Conservation (phyloP, 2,113 vertebrate species). For the Vidua chalybeata region DNA sequence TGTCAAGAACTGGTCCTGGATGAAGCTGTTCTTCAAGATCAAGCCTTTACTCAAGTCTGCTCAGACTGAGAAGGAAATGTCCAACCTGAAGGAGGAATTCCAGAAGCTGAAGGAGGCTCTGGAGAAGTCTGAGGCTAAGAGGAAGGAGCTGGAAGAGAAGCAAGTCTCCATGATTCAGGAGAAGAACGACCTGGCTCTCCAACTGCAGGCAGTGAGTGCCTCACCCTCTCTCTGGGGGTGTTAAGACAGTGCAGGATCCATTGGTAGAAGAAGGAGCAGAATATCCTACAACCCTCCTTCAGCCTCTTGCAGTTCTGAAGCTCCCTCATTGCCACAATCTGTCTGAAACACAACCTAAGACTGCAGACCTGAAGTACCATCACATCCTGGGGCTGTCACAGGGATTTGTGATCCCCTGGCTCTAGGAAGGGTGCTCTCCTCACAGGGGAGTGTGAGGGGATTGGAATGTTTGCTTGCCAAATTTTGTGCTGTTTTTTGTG, state of each 20-base stretch:
- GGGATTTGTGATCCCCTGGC: not conserved
- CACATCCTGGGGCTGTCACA: not conserved
- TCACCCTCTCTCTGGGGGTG: not conserved
- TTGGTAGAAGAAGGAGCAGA: not conserved
- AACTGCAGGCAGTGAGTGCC: slow-evolving; percentile 89
- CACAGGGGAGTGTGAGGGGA: not conserved
- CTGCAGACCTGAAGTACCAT: not conserved
- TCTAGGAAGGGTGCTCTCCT: not conserved
- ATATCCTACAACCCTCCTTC: not conserved
- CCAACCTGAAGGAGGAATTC: slow-evolving; percentile 84
- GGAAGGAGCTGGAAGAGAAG: slow-evolving; percentile 91
- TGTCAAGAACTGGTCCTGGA: slow-evolving; percentile 97
- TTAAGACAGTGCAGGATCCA: not conserved
- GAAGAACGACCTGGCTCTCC: slow-evolving; percentile 90
- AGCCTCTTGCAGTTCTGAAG: not conserved
- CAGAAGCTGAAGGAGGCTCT: slow-evolving; percentile 87
- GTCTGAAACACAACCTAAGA: not conserved
- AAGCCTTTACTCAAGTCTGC: slow-evolving; percentile 91
- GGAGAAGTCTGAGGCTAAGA: slow-evolving; percentile 86
- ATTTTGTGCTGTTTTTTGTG: not conserved
- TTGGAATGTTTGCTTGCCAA: not conserved
- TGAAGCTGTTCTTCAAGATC: slow-evolving; percentile 97
- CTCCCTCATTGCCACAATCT: not conserved
- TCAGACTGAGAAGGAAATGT: slow-evolving; percentile 90
- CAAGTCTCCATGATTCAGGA: slow-evolving; percentile 91